A percentile compares a stretch with the other conserved stretches of the same genome.
Conservation (phyloP, 1,140 invertebrate genomes). For the Trichonephila inaurata region DNA sequence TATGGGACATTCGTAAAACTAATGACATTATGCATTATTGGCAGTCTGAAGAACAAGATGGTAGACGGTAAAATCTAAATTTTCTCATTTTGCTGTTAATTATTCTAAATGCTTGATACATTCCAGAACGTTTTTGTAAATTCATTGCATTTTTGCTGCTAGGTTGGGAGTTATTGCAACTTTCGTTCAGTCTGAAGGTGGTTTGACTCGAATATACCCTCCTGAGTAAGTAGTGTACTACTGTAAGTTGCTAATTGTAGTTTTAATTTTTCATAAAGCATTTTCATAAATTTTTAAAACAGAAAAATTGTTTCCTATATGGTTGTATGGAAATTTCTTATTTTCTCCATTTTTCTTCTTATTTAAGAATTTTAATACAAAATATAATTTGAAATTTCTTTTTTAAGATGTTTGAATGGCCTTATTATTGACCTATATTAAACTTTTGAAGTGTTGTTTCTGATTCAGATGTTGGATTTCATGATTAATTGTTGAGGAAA, state of each 20-base stretch:
- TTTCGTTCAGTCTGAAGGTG: slow-evolving; percentile 74
- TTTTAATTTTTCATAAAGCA: background rate
- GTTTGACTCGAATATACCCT: slow-evolving; percentile 70
- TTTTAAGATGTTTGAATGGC: no score
- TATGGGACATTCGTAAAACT: slow-evolving; percentile 72
- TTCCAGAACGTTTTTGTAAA: background rate
- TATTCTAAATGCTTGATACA: background rate
- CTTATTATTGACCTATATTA: no score
- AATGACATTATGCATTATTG: slow-evolving; percentile 73
- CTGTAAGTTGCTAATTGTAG: background rate
- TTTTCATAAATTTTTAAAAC: no score
- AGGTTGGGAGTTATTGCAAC: slow-evolving; percentile 66
- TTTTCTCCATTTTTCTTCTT: no score
- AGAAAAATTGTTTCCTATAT: no score
- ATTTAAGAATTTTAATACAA: no score
- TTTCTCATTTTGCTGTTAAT: background rate
- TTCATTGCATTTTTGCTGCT: background rate
- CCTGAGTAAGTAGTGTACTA: slow-evolving; percentile 19
- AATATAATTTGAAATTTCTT: no score
- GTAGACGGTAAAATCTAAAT: slow-evolving; percentile 34
- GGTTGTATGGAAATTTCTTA: no score
- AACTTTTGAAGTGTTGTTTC: no score
- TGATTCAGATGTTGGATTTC: no score
- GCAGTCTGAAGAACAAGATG: slow-evolving; percentile 62
- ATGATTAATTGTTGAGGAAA: no score